These are phyloP conservation scores for Pristis pectinata DNA, from an alignment of 2,797 vertebrate species.

Conservation along the genomic window DNA sequence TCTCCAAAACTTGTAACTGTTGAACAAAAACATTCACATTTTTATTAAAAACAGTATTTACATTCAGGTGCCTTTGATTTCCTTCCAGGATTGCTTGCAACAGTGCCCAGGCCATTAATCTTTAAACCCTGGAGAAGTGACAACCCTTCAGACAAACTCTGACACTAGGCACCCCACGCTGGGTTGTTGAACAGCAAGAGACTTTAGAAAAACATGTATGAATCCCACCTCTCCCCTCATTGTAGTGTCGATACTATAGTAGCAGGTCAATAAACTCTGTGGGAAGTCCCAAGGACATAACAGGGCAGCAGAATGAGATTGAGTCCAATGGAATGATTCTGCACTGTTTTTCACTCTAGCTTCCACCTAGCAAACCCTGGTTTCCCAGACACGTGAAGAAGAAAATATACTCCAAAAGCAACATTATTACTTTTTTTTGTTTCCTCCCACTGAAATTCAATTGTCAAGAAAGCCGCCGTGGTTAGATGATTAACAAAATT, in stretches of 20 bases:
- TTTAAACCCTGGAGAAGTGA: background rate
- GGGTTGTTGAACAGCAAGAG: background rate
- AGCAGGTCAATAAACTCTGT: background rate
- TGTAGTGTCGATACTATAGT: background rate
- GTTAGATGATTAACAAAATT: background rate
- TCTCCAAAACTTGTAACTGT: background rate
- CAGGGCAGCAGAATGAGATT: background rate
- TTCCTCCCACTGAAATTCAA: background rate
- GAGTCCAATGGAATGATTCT: background rate
- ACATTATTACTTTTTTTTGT: background rate
- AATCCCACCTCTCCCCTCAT: background rate
- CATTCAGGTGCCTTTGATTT: background rate
- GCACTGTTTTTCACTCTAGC: background rate
- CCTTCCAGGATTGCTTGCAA: background rate
- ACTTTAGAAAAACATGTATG: background rate
- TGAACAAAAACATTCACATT: background rate
- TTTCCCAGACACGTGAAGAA: background rate
- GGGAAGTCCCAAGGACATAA: background rate
- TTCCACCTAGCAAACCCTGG: background rate
- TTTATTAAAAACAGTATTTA: background rate
- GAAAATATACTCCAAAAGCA: background rate
- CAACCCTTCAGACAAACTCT: background rate
- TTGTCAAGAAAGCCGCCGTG: background rate
- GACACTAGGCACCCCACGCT: background rate
- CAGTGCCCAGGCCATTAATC: background rate